These are phyloP conservation scores for Xenotilapia longispinis DNA, from an alignment of 2,113 vertebrate species.

Conservation along the genomic window DNA sequence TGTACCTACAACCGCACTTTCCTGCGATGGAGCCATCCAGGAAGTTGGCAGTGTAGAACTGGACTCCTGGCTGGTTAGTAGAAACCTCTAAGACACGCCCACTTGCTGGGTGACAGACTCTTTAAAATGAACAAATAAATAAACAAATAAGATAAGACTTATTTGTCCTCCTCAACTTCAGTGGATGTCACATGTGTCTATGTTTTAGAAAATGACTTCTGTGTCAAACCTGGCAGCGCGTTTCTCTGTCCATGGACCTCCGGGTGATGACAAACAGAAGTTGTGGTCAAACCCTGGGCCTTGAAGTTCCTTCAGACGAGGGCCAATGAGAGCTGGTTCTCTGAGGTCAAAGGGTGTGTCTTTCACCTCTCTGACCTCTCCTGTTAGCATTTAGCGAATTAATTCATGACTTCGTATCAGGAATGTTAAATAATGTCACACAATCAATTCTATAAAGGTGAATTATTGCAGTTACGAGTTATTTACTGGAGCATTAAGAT, in stretches of 20 bases:
- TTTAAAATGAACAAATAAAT: constrained; percentile 11
- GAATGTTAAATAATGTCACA: background rate
- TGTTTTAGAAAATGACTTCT: background rate
- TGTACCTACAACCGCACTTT: constrained; percentile 74
- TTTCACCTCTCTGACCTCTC: constrained; percentile 78
- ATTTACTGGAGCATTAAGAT: background rate
- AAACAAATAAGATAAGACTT: background rate
- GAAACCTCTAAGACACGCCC: constrained; percentile 83
- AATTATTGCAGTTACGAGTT: background rate
- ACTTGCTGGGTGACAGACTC: constrained; percentile 75
- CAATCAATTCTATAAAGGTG: background rate
- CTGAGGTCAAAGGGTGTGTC: constrained; percentile 84
- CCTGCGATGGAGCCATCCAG: constrained; percentile 83
- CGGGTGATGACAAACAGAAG: constrained; percentile 78
- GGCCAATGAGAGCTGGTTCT: constrained; percentile 75
- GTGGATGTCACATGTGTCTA: background rate
- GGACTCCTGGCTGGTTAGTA: constrained; percentile 88
- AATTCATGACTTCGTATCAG: background rate
- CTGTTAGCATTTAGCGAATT: constrained; percentile 43
- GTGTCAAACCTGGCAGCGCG: constrained; percentile 75
- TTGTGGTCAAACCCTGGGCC: constrained; percentile 90
- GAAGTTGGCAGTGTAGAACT: constrained; percentile 94
- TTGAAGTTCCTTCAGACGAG: constrained; percentile 72
- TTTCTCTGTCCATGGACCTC: constrained; percentile 44
- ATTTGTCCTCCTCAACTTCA: background rate